Percentiles rank a stretch among this genome's conserved stretches.
Conservation (phyloP, 2,888 invertebrate species). For the Athalia rosae region DNA sequence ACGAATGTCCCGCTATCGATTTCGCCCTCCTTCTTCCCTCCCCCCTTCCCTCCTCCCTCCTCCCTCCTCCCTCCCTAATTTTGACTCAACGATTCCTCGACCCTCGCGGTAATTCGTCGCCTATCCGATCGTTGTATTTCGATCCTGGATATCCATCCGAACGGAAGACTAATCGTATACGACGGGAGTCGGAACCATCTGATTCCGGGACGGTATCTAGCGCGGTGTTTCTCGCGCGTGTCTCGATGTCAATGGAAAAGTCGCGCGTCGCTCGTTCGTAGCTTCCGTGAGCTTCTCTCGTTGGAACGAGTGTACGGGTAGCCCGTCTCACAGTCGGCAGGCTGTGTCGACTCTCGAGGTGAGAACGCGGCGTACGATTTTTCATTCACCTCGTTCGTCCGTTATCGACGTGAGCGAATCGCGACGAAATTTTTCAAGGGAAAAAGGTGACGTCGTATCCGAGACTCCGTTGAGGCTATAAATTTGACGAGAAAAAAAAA, state of each 20-base stretch:
- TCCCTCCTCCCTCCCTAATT: background rate
- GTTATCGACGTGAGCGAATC: too few species aligned
- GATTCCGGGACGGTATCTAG: constrained; percentile 13
- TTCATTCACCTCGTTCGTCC: too few species aligned
- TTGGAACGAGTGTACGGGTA: constrained; percentile 29
- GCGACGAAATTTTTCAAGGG: constrained; percentile 13
- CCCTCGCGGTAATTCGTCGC: too few species aligned
- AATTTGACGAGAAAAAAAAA: background rate
- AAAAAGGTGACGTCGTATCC: constrained; percentile 12
- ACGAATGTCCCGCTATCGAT: too few species aligned
- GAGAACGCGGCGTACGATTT: too few species aligned
- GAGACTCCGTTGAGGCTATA: constrained; percentile 29
- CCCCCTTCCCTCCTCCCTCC: background rate
- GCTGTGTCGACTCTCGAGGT: background rate
- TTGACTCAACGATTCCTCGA: too few species aligned
- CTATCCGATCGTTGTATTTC: too few species aligned
- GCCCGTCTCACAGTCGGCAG: background rate
- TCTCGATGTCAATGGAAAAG: constrained; percentile 43
- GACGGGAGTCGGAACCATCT: constrained; percentile 5
- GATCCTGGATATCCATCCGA: background rate
- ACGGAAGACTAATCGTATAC: background rate
- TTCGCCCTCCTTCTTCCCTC: too few species aligned
- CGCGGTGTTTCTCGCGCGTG: constrained; percentile 31
- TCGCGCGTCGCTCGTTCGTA: too few species aligned
- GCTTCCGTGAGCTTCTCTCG: constrained; percentile 37